A percentile compares a stretch with the other conserved stretches of the same genome.
Conservation (phyloP, 2,113 vertebrate genomes). For the Pogonocichla stellata region DNA sequence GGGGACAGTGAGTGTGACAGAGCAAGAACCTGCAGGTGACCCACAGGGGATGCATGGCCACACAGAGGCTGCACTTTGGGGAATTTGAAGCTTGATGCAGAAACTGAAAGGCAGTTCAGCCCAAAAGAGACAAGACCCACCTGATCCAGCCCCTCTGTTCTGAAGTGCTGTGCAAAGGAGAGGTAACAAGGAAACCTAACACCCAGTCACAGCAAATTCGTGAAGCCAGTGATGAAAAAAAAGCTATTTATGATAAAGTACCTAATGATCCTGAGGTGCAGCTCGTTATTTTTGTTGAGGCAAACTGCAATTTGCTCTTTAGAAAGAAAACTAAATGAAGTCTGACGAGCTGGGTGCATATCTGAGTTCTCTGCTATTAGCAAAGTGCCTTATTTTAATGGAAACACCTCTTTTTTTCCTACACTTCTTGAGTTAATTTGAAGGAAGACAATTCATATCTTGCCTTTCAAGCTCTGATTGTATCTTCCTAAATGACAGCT, state of each 20-base stretch:
- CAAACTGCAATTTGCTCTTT: not conserved
- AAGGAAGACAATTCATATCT: not conserved
- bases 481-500: not conserved
- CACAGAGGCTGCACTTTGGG: not conserved
- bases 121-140: not conserved
- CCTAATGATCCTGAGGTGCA: not conserved
- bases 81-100: not conserved
- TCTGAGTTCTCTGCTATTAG: not conserved
- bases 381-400: not conserved
- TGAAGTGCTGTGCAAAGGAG: not conserved
- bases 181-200: not conserved
- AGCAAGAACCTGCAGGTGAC: not conserved
- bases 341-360: not conserved
- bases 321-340: not conserved
- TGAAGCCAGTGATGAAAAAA: not conserved
- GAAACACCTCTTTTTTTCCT: not conserved
- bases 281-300: not conserved
- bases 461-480: not conserved
- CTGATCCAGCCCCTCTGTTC: not conserved
- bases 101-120: accelerated
- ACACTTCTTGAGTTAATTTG: not conserved
- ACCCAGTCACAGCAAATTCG: not conserved
- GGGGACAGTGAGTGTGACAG: not conserved
- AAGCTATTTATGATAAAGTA: not conserved
- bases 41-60: accelerated